Evolutionary conservation across 1,140 invertebrate genomes (phyloP), one percentile per base, ranked within the genome.

Genomic region (Hypsibius dujardini): DNA sequence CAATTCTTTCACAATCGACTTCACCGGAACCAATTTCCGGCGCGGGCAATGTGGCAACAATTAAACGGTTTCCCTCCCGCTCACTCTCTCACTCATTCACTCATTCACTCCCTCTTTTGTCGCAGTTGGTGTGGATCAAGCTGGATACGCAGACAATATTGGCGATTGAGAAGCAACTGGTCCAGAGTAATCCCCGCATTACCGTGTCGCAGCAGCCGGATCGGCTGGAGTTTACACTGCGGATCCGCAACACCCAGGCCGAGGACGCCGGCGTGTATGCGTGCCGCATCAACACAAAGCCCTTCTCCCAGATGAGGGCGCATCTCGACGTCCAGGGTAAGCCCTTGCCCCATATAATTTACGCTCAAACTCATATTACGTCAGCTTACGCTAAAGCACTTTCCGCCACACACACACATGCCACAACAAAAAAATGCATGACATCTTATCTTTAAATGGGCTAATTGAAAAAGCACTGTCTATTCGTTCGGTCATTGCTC

Each of bases 61-160:
- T 28, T 28, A 28, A 28, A 28, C 28, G 28, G 28, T 28, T 28
- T 28, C 28, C 28, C 28, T 28, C 28, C 28, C 28, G 28, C 28
- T 28, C 28, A 28, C 28, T 28, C 28, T 28, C 28, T 28, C 28
- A 28, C 28, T 28, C 28, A 28, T 28, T 28, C 28, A 28, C 28
- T 28, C 28, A 28, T 28, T 28, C 28, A 28, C 28, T 28, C 28
- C 28, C 28, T 28, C 28, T 28, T 28, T 28, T 28, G 28, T 56
- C 45, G 62, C 62, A 67, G 62, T 67, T 67, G 42, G 62, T 67
- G 62, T 67, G 62, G 62, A 67, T 67, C 45, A 67, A 45, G 42
- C 62, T 67, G 62, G 62, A 67, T 67, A 67, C 62, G 62, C 62
- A 67, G 45, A 67, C 62, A 67, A 67, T 67, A 7, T 67, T 67